Evolutionary conservation across 2,113 vertebrate genomes (phyloP).

Genomic region (Anolis sagrei): DNA sequence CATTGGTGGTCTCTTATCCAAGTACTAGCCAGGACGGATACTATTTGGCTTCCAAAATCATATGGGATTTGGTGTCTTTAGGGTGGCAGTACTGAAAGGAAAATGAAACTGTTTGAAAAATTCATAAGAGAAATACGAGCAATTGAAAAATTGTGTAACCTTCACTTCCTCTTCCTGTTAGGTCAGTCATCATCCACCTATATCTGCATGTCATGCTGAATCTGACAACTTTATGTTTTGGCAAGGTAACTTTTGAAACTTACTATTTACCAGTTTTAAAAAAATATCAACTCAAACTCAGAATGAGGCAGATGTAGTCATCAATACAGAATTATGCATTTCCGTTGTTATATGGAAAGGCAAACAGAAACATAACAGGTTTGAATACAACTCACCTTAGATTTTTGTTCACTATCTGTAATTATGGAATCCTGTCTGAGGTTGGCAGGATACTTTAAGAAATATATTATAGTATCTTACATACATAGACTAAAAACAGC

Average conservation of each 20-base stretch:
- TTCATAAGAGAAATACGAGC: background rate
- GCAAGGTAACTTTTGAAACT: conserved; percentile 86
- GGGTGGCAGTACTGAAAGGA: conserved; percentile 1
- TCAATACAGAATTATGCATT: background rate
- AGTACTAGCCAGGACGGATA: too few species aligned
- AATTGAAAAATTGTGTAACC: conserved; percentile 22
- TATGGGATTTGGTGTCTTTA: too few species aligned
- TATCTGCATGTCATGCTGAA: conserved; percentile 95
- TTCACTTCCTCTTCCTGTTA: conserved; percentile 60
- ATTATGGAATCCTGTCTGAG: background rate
- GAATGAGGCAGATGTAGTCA: background rate
- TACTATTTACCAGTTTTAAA: conserved; percentile 6
- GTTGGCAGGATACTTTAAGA: background rate
- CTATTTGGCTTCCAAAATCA: too few species aligned
- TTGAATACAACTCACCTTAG: background rate
- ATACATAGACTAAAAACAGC: conserved; percentile 14
- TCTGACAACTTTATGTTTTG: conserved; percentile 94
- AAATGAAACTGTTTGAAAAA: conserved; percentile 19
- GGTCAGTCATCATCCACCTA: conserved; percentile 98
- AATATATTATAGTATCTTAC: background rate
- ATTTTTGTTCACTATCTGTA: background rate
- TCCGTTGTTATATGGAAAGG: background rate
- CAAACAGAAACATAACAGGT: background rate
- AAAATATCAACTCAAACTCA: background rate
- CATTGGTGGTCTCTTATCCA: too few species aligned